phyloP scores from a whole-genome alignment of 2,888 invertebrate genomes.

The Sycophila texana region DNA sequence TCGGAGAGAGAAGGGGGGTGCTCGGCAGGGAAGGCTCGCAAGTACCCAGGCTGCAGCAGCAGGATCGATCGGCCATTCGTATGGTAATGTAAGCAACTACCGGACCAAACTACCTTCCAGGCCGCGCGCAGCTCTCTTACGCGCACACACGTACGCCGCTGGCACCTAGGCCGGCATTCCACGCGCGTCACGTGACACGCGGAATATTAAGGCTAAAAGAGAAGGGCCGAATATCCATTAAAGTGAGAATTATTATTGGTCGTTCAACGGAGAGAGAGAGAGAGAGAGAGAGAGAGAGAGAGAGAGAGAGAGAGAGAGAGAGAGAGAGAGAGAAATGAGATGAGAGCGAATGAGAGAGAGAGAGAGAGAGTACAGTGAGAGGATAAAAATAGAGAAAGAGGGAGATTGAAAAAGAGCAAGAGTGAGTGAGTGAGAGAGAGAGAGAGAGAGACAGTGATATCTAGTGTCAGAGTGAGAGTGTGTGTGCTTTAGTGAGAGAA shows the following conservation, averaged over 20 bases:
- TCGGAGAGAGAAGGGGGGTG: background rate
- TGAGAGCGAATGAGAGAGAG: too few relatives aligned
- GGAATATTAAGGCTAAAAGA: slow-evolving; percentile 7
- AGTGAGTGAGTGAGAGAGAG: too few relatives aligned
- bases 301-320: too few relatives aligned
- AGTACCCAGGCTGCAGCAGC: slow-evolving; percentile 38
- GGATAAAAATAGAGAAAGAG: too few relatives aligned
- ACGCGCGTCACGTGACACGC: slow-evolving; percentile 26
- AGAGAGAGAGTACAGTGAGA: too few relatives aligned
- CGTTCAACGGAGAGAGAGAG: background rate
- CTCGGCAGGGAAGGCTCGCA: too few relatives aligned
- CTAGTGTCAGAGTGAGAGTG: too few relatives aligned
- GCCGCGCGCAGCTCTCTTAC: slow-evolving; percentile 13
- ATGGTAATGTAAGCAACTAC: slow-evolving; percentile 76
- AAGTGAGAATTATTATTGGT: slow-evolving; percentile 52
- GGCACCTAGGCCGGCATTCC: slow-evolving; percentile 24
- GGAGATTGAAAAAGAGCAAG: too few relatives aligned
- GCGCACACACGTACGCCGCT: background rate
- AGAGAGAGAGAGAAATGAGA: too few relatives aligned
- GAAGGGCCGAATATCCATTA: slow-evolving; percentile 48
- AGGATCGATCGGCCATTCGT: slow-evolving; percentile 69
- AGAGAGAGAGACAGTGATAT: too few relatives aligned
- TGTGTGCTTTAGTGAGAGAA: too few relatives aligned
- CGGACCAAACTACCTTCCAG: slow-evolving; percentile 72
- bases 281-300: background rate